Conservation (phyloP, 1,140 invertebrate genomes). For the Theocolax elegans region DNA sequence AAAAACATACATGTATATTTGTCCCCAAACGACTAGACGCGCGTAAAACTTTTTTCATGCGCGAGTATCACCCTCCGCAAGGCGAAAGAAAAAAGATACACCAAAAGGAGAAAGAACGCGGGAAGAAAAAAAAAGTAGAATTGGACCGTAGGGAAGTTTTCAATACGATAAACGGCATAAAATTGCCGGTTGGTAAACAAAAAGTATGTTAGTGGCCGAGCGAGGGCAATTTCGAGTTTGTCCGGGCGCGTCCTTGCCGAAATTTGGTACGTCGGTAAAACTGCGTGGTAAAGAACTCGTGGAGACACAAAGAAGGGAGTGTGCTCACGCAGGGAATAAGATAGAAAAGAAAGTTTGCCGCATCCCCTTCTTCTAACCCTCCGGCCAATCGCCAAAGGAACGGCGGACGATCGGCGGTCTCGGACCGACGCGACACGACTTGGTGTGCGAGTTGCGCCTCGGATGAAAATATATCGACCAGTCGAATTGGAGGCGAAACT, state of each 20-base stretch:
- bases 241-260: neutral
- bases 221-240: neutral
- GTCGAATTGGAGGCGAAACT: conserved; percentile 5
- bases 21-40: too few species aligned
- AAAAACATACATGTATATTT: too few species aligned
- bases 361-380: too few species aligned
- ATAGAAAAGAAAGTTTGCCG: conserved; percentile 31
- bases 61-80: too few species aligned
- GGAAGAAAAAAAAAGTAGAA: neutral
- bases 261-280: neutral
- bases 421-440: too few species aligned
- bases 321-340: neutral
- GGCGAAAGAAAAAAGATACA: too few species aligned
- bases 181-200: conserved; percentile 17
- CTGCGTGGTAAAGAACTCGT: neutral
- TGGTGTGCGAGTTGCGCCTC: neutral
- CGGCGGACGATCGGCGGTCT: neutral
- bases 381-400: neutral
- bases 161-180: conserved; percentile 15
- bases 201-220: conserved; percentile 8
- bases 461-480: neutral
- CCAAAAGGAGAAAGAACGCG: too few species aligned
- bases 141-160: conserved; percentile 5
- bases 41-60: too few species aligned
- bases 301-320: neutral